Conservation (phyloP, 2,888 invertebrate species). For the Pheosia tremula region DNA sequence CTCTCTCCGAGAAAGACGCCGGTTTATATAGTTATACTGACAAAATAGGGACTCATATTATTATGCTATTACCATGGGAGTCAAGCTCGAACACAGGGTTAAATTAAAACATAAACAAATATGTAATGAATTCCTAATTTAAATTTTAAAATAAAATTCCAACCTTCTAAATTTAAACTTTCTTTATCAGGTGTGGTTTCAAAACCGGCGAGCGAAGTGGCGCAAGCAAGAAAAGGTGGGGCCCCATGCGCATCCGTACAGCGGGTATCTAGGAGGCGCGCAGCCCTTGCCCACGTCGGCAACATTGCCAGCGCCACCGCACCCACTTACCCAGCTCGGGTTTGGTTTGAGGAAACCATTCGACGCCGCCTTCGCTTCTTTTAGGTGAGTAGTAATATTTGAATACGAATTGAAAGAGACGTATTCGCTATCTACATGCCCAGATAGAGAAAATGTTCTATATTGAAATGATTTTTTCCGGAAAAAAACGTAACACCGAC, state of each 20-base stretch:
- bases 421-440: no score
- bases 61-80: no score
- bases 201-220: conserved; percentile 97
- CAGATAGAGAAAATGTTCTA: no score
- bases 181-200: conserved; percentile 94
- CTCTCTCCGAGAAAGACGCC: no score
- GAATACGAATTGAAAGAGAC: no score
- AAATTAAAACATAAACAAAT: no score
- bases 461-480: not conserved
- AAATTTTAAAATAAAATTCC: not conserved
- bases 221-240: conserved; percentile 97
- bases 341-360: conserved; percentile 90
- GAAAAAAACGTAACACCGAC: no score
- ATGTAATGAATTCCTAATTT: no score
- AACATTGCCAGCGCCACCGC: conserved; percentile 88
- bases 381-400: conserved; percentile 80
- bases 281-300: conserved; percentile 86
- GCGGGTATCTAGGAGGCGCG: conserved; percentile 89
- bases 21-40: no score
- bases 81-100: no score
- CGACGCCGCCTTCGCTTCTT: conserved; percentile 88
- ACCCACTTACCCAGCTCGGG: conserved; percentile 90
- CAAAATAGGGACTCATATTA: no score
- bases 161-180: conserved; percentile 27
- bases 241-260: conserved; percentile 95